Conservation (phyloP, 2,113 vertebrate genomes). For the Arvicanthis niloticus region DNA sequence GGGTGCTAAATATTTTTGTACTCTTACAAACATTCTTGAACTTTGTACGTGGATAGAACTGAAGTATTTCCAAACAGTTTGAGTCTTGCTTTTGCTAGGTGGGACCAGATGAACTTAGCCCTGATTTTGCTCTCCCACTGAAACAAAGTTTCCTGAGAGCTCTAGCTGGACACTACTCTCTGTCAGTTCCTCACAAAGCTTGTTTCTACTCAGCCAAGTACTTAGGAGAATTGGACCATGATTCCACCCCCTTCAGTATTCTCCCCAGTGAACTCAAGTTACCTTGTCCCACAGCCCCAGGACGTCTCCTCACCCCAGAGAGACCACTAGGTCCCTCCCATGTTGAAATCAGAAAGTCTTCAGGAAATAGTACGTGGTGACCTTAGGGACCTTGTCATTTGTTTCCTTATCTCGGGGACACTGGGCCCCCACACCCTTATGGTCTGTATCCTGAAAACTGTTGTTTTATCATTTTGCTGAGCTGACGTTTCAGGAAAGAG, state of each 20-base stretch:
- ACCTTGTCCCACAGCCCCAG: background rate
- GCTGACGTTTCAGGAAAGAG: background rate
- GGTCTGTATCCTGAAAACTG: background rate
- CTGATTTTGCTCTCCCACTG: background rate
- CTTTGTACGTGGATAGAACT: background rate
- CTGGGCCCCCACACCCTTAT: background rate
- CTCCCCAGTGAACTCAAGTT: background rate
- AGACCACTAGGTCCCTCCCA: background rate
- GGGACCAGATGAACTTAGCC: background rate
- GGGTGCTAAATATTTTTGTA: background rate
- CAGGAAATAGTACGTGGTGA: background rate
- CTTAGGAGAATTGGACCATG: background rate
- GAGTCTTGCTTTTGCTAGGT: background rate
- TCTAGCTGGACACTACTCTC: background rate
- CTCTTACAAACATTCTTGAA: slow-evolving; percentile 6
- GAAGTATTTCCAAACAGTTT: background rate
- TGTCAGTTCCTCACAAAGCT: background rate
- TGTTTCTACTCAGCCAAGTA: background rate
- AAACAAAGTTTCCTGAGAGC: background rate
- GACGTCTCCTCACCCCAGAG: background rate
- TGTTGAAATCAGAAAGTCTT: background rate
- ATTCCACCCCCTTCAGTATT: background rate
- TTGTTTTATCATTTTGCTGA: background rate
- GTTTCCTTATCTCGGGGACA: background rate
- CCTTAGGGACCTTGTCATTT: background rate